Conservation (phyloP, 2,888 invertebrate genomes). For the Ephialtes manifestator region DNA sequence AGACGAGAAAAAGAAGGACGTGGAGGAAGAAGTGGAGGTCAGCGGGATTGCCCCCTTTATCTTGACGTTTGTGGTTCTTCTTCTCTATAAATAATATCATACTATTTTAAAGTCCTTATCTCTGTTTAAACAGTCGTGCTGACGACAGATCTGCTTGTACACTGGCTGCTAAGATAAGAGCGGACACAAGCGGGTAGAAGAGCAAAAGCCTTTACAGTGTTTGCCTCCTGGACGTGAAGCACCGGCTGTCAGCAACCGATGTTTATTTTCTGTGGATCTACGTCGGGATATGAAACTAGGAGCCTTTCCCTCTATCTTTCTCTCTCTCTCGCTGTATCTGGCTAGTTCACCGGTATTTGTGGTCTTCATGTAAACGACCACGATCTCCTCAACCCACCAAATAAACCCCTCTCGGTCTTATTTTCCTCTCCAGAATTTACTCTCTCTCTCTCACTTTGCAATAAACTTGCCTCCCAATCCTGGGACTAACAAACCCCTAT, state of each 20-base stretch:
- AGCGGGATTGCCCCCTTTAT: neutral
- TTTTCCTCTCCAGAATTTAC: neutral
- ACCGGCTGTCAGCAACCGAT: conserved; percentile 7
- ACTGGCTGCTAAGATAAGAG: conserved; percentile 6
- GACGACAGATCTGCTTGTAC: conserved; percentile 1
- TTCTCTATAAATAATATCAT: neutral
- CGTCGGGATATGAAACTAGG: conserved; percentile 5
- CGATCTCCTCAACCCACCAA: neutral
- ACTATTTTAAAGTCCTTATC: conserved; percentile 22
- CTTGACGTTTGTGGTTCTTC: neutral
- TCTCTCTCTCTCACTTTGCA: conserved; percentile 9
- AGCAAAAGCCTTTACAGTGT: conserved; percentile 24
- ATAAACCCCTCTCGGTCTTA: conserved; percentile 9
- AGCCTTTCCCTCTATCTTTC: neutral
- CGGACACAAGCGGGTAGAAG: neutral
- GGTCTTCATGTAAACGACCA: conserved; percentile 31
- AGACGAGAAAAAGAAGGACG: neutral
- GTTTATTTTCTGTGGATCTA: conserved; percentile 14
- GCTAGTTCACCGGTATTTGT: neutral
- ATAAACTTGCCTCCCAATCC: conserved; percentile 28
- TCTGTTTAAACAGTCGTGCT: conserved; percentile 18
- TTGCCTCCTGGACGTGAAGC: conserved; percentile 14
- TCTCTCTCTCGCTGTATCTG: conserved; percentile 6
- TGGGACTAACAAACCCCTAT: neutral
- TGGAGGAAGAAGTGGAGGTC: neutral